These are phyloP conservation scores for Philereme vetulata DNA, from an alignment of 2,888 invertebrate genomes.

Conservation along the genomic window DNA sequence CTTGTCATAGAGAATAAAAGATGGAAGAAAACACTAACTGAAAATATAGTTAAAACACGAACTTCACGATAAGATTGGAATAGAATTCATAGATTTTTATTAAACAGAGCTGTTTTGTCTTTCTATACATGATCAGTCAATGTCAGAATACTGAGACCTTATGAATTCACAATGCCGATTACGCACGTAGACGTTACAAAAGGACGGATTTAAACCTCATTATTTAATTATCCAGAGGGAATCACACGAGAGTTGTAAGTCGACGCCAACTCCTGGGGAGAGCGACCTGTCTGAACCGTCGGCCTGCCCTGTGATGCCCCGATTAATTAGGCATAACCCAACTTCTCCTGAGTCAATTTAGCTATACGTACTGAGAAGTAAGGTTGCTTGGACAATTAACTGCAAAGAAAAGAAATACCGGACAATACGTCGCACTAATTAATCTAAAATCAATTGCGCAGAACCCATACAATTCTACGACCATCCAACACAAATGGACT, in stretches of 20 bases:
- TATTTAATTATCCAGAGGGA: slow-evolving; percentile 73
- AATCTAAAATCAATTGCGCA: slow-evolving; percentile 61
- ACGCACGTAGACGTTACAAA: slow-evolving; percentile 33
- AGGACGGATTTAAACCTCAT: slow-evolving; percentile 67
- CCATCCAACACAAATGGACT: slow-evolving; percentile 69
- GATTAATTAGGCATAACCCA: slow-evolving; percentile 69
- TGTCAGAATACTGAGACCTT: not conserved
- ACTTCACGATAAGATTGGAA: no score
- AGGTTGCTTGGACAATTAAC: slow-evolving; percentile 11
- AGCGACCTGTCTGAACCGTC: slow-evolving; percentile 63
- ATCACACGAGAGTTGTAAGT: slow-evolving; percentile 63
- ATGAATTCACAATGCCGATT: slow-evolving; percentile 15
- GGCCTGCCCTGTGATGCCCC: slow-evolving; percentile 54
- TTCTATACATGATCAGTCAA: no score
- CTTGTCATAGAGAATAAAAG: not conserved
- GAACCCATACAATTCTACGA: slow-evolving; percentile 59
- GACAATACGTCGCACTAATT: slow-evolving; percentile 53
- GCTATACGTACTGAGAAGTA: slow-evolving; percentile 6
- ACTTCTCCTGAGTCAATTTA: slow-evolving; percentile 32
- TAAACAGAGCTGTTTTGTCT: no score
- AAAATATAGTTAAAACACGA: not conserved
- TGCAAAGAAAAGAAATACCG: slow-evolving; percentile 25
- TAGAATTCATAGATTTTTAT: no score
- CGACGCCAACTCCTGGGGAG: slow-evolving; percentile 52
- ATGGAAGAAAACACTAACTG: not conserved